phyloP scores from a whole-genome alignment of 2,113 vertebrate species.

The Cnemophilus loriae region DNA sequence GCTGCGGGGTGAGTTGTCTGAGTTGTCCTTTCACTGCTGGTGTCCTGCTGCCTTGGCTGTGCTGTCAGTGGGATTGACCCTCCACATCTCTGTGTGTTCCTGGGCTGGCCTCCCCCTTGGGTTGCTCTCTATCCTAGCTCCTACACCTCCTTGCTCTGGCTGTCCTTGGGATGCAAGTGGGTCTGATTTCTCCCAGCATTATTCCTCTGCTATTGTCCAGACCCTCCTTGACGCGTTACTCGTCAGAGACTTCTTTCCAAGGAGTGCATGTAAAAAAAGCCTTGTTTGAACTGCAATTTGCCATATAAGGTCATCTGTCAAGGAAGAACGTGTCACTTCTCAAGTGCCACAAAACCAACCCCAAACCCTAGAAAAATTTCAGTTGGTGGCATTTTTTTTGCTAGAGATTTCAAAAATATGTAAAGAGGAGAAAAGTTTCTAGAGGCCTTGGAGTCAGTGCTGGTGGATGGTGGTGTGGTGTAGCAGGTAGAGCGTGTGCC shows the following conservation, averaged over 20 bases:
- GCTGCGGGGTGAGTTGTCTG: neutral
- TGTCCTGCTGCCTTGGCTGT: neutral
- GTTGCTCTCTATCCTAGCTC: neutral
- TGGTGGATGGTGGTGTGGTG: neutral
- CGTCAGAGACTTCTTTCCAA: neutral
- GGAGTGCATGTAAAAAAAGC: neutral
- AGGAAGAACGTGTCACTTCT: neutral
- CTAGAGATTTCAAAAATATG: neutral
- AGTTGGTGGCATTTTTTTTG: neutral
- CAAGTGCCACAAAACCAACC: neutral
- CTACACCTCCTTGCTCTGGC: neutral
- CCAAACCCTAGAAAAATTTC: neutral
- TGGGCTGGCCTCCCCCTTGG: neutral
- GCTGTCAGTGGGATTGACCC: neutral
- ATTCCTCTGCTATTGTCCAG: neutral
- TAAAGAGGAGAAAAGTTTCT: neutral
- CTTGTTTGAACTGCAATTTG: neutral
- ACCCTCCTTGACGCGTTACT: neutral
- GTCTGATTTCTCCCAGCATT: neutral
- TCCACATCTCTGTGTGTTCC: neutral
- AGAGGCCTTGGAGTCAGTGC: neutral
- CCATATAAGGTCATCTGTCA: neutral
- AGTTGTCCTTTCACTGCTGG: neutral
- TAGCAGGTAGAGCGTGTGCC: neutral
- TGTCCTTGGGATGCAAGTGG: neutral